Base-by-base conservation (phyloP, 2,888 invertebrate species). In the Archips crataeganus region DNA sequence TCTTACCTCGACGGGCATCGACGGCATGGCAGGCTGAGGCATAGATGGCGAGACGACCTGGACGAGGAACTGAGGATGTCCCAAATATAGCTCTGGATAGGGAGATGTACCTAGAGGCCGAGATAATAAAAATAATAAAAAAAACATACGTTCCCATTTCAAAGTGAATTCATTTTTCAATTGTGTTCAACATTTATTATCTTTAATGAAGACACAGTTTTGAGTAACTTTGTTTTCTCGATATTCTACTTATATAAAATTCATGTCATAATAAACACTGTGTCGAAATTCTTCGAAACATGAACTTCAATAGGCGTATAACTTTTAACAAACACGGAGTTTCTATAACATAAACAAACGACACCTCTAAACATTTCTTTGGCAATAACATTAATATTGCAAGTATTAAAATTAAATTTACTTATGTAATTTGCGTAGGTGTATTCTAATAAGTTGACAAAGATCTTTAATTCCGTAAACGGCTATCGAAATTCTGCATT, bases 371-470 rank as follows among this genome's bases (percentile, higher is more conserved):
- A 45, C 49, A 51, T 3, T 13, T 54, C 42, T 60, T 66, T 49
- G 15, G 66, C 51, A 72, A 23, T 36, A 32, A 32, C 51, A 67
- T 54, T 36, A 54, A 61, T 70, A 54, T 34, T 23, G 11, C 49
- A 69, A 49, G 49, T 49, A 15, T 34, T 10, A 47, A n/a, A 65
- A 57, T 70, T 60, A 62, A 60, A 11, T 60, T 60, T n/a, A 10
- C 49, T 54, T 67, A 62, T 59, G 68, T 63, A 67, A 72, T 67
- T 61, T 62, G 34, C 57, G 69, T 73, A n/a, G 73, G 69, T 34
- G 60, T 74, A 69, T 73, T 64, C 49, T 64, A 60, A 69, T 42
- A 61, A 61, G 42, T 65, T 61, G 65, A 65, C 70, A 70, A 60
- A 74, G 45, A 69, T 64, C 57, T 57, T 57, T 64, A 59, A 49